Conservation (phyloP, 92 coral and sea anemone species). For the Meandrina meandrites region DNA sequence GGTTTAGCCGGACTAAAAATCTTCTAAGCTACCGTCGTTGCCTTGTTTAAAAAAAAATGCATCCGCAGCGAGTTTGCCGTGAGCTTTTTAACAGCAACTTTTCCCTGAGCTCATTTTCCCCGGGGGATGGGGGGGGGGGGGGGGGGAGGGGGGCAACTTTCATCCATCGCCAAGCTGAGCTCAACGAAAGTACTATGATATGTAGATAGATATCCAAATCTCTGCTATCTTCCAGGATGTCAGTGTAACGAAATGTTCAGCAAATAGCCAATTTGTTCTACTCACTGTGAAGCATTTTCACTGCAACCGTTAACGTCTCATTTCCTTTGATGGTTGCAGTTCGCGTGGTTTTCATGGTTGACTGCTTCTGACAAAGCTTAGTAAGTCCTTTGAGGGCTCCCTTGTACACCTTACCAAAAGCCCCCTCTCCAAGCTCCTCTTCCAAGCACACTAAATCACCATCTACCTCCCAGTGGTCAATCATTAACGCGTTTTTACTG, state of each 20-base stretch:
- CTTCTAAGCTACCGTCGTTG: too few species aligned
- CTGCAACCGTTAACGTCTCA: conserved; percentile 51
- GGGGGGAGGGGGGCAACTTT: too few species aligned
- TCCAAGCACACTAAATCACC: conserved; percentile 51
- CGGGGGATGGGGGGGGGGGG: too few species aligned
- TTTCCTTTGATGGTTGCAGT: conserved; percentile 7
- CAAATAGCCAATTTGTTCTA: neutral
- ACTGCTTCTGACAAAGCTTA: conserved; percentile 4
- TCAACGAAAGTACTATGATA: neutral
- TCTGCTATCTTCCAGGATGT: too few species aligned
- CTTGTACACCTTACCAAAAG: conserved; percentile 85
- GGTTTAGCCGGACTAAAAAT: too few species aligned
- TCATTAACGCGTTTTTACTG: conserved; percentile 60
- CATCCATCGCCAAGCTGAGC: neutral
- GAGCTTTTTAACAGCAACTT: neutral
- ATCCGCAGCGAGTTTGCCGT: too few species aligned
- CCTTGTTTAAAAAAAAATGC: too few species aligned
- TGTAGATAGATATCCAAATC: too few species aligned
- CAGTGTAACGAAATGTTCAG: too few species aligned
- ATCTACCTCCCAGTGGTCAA: conserved; percentile 82
- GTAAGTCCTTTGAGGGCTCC: conserved; percentile 54
- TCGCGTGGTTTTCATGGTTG: neutral
- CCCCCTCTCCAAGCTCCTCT: conserved; percentile 80
- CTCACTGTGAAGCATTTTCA: conserved; percentile 73
- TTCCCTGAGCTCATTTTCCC: too few species aligned